Evolutionary conservation across 2,888 invertebrate species (phyloP).

Genomic region (Acleris cristana): DNA sequence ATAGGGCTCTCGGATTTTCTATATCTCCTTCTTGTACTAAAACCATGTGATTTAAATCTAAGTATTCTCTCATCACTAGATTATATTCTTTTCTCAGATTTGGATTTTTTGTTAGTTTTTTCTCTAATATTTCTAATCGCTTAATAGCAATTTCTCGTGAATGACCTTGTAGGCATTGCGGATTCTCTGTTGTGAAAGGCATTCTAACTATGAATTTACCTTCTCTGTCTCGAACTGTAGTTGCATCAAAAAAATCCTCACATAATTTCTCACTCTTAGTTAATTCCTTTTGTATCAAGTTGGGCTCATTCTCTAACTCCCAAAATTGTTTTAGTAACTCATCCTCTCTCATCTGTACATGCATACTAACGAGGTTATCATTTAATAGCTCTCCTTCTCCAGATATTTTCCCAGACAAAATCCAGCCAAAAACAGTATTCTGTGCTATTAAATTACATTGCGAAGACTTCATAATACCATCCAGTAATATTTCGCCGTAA

Average conservation of each 20-base stretch:
- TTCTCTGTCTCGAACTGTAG: constrained; percentile 30
- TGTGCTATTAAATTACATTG: background rate
- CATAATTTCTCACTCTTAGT: constrained; percentile 29
- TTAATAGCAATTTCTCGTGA: constrained; percentile 34
- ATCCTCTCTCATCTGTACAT: background rate
- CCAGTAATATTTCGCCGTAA: background rate
- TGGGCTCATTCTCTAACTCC: constrained; percentile 36
- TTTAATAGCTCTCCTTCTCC: background rate
- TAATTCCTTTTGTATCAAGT: constrained; percentile 15
- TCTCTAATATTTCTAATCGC: constrained; percentile 34
- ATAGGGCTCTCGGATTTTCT: constrained; percentile 2
- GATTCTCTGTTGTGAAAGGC: constrained; percentile 35
- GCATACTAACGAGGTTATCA: background rate
- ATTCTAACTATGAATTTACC: constrained; percentile 38
- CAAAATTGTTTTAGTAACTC: constrained; percentile 21
- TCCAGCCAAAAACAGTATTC: background rate
- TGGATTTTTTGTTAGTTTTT: constrained; percentile 22
- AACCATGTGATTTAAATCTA: constrained; percentile 32
- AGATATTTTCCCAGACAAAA: background rate
- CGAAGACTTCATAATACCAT: background rate
- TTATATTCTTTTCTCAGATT: constrained; percentile 32
- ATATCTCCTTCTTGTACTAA: constrained; percentile 18
- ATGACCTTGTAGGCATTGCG: constrained; percentile 35
- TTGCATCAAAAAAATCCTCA: constrained; percentile 31
- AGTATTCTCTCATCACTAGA: constrained; percentile 39